A percentile compares a stretch with the other conserved stretches of the same genome.
phyloP scores from a whole-genome alignment of 2,888 invertebrate species.

The Rotaria macrura region DNA sequence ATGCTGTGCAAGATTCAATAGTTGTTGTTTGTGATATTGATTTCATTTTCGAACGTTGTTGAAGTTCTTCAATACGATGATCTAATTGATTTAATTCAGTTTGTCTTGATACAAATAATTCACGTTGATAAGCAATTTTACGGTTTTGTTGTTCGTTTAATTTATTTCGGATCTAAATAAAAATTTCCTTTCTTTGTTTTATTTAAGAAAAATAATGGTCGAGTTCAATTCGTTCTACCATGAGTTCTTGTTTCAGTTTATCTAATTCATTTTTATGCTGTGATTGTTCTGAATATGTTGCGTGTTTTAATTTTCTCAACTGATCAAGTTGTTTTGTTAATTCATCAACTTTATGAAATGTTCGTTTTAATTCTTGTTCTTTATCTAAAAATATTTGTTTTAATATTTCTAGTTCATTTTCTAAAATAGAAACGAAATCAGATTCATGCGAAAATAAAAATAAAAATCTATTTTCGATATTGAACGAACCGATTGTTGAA shows the following conservation, averaged over 20 bases:
- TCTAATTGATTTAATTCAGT: slow-evolving; percentile 84
- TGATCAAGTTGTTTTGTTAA: slow-evolving; percentile 86
- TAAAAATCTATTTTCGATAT: background rate
- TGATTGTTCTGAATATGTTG: slow-evolving; percentile 45
- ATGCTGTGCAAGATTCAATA: background rate
- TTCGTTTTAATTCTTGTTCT: slow-evolving; percentile 85
- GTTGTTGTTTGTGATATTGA: slow-evolving; percentile 54
- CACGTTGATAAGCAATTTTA: slow-evolving; percentile 73
- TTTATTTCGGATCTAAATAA: slow-evolving; percentile 76
- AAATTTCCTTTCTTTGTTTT: background rate
- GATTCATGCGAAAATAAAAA: background rate
- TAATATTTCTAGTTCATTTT: slow-evolving; percentile 80
- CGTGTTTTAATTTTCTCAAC: slow-evolving; percentile 56
- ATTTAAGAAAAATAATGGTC: background rate
- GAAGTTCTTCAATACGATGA: slow-evolving; percentile 80
- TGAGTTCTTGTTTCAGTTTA: slow-evolving; percentile 76
- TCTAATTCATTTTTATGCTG: slow-evolving; percentile 62
- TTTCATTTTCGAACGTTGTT: slow-evolving; percentile 76
- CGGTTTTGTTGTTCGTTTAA: slow-evolving; percentile 86
- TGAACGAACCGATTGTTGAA: slow-evolving; percentile 43
- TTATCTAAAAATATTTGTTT: slow-evolving; percentile 90
- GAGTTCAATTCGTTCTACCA: slow-evolving; percentile 54
- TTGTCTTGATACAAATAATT: slow-evolving; percentile 73
- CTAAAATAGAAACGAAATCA: background rate
- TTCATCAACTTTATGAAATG: slow-evolving; percentile 93